Evolutionary conservation across 2,797 vertebrate genomes (phyloP).

Genomic region (Leuciscus waleckii): DNA sequence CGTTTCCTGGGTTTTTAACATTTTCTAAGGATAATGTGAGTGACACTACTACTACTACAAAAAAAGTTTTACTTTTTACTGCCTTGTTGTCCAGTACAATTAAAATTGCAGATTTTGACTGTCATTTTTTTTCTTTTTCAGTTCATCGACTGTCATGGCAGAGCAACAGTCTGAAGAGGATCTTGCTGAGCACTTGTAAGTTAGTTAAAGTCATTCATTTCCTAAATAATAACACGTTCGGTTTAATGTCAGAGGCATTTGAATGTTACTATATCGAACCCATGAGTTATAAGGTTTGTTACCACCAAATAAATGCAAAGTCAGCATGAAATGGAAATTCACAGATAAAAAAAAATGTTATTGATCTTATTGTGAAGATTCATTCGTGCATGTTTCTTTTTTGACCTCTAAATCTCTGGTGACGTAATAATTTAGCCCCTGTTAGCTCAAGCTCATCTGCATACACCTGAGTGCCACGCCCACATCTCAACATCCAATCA

Average conservation of each 20-base stretch:
- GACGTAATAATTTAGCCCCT: neutral
- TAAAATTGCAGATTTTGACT: neutral
- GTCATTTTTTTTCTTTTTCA: neutral
- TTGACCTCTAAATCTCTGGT: neutral
- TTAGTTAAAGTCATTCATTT: neutral
- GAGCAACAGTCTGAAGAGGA: neutral
- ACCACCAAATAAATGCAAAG: neutral
- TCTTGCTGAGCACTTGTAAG: neutral
- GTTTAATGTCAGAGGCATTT: neutral
- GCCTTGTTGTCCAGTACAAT: neutral
- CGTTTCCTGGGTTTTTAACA: neutral
- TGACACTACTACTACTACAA: neutral
- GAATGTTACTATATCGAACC: neutral
- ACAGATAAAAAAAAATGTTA: neutral
- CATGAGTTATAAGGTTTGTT: neutral
- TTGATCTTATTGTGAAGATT: neutral
- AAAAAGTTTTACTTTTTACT: neutral
- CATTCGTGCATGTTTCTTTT: neutral
- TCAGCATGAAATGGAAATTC: neutral
- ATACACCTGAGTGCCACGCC: neutral
- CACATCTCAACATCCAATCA: neutral
- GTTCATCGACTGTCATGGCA: neutral
- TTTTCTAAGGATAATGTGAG: neutral
- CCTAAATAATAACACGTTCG: neutral
- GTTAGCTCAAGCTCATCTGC: neutral